These are phyloP conservation scores for Rhizoglyphus robini DNA, from an alignment of 1,140 invertebrate genomes.

Conservation along the genomic window DNA sequence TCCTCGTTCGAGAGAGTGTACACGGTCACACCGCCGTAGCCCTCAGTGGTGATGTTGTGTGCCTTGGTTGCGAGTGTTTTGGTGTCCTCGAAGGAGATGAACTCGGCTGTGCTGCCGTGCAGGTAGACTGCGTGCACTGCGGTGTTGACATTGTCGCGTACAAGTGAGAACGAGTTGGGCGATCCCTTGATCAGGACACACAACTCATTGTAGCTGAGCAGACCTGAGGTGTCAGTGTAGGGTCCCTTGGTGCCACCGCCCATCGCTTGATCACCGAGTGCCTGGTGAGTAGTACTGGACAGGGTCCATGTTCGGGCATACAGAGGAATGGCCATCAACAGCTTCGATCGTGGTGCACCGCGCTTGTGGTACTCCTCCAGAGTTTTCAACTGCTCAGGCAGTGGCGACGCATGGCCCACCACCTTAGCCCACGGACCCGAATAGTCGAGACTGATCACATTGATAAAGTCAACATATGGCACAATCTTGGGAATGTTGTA, in stretches of 20 bases:
- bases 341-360: constrained; percentile 11
- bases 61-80: constrained; percentile 16
- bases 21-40: constrained; percentile 17
- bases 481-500: constrained; percentile 12
- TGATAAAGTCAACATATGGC: constrained; percentile 17
- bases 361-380: constrained; percentile 9
- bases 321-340: constrained; percentile 17
- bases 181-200: not conserved
- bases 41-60: constrained; percentile 3
- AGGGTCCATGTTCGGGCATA: constrained; percentile 17
- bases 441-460: constrained; percentile 18
- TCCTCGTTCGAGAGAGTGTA: constrained; percentile 21
- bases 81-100: constrained; percentile 19
- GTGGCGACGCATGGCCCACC: constrained; percentile 16
- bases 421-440: not conserved
- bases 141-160: constrained; percentile 17
- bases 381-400: constrained; percentile 13
- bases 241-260: constrained; percentile 7
- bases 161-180: not conserved
- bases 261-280: not conserved
- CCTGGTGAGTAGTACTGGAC: not conserved
- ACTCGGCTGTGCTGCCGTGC: not conserved
- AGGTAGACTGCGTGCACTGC: constrained; percentile 16
- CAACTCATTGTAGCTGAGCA: constrained; percentile 19
- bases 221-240: not conserved